Evolutionary conservation across 2,888 invertebrate species (phyloP).

Genomic region (Chrysodeixis includens): DNA sequence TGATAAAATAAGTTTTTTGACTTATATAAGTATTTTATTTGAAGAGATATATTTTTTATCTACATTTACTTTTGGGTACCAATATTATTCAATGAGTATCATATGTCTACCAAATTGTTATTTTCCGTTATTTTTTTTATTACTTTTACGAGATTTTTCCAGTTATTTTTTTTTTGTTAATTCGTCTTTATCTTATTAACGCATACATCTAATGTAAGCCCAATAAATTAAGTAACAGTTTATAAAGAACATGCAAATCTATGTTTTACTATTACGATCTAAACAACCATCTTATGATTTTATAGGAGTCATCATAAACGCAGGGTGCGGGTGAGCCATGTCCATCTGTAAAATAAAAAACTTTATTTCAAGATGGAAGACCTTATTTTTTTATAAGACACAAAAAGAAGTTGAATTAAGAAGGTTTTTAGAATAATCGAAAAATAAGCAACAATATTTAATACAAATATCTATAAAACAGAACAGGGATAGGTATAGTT

Average conservation of each 20-base stretch:
- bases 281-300: constrained; percentile 14
- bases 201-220: constrained; percentile 70
- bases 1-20: too few relatives aligned
- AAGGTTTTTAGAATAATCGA: too few relatives aligned
- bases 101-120: too few relatives aligned
- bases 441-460: too few relatives aligned
- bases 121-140: neutral
- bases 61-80: neutral
- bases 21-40: neutral
- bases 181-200: constrained; percentile 31
- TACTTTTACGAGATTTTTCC: constrained; percentile 22
- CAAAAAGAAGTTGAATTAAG: too few relatives aligned
- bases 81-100: neutral
- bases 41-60: neutral
- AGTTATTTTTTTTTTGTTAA: constrained; percentile 9
- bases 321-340: neutral
- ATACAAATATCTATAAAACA: too few relatives aligned
- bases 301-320: constrained; percentile 6
- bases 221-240: constrained; percentile 39
- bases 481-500: too few relatives aligned
- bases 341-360: neutral
- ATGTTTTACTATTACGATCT: constrained; percentile 18
- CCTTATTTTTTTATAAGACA: too few relatives aligned
- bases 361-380: neutral
- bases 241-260: constrained; percentile 29